These are phyloP conservation scores for Nemurella pictetii DNA, from an alignment of 2,888 invertebrate species.

Conservation along the genomic window DNA sequence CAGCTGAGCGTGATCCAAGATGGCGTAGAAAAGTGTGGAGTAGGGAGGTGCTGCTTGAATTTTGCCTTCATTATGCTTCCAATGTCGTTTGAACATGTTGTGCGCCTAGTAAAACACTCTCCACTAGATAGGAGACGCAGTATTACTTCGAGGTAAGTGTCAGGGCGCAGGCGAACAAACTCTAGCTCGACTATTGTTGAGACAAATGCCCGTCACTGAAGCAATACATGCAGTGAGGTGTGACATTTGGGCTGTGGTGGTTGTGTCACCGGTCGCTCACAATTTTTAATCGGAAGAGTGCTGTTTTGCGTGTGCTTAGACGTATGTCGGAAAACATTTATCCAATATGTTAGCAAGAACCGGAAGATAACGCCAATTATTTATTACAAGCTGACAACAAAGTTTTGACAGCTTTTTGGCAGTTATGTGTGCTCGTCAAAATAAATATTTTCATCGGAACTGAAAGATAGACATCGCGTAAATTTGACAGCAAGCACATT, in stretches of 20 bases:
- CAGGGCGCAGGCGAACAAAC: background rate
- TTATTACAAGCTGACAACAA: conserved; percentile 27
- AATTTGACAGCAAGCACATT: conserved; percentile 2
- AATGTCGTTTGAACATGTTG: background rate
- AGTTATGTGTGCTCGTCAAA: conserved; percentile 23
- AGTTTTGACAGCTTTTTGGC: conserved; percentile 5
- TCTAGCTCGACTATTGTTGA: background rate
- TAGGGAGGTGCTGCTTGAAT: background rate
- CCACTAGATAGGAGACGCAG: background rate
- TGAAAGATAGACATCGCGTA: conserved; percentile 29
- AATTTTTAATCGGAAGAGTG: conserved; percentile 28
- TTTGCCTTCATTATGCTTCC: conserved; percentile 1
- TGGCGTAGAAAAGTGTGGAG: background rate
- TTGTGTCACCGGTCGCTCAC: conserved; percentile 35
- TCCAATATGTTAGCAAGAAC: conserved; percentile 40
- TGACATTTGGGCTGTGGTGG: conserved; percentile 40
- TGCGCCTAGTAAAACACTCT: background rate
- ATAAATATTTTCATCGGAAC: conserved; percentile 29
- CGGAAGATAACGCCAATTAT: conserved; percentile 38
- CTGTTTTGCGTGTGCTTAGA: conserved; percentile 38
- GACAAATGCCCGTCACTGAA: background rate
- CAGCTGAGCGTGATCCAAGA: conserved; percentile 2
- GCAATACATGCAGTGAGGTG: conserved; percentile 35
- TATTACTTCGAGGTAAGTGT: background rate
- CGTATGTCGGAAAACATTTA: conserved; percentile 34